phyloP scores from a whole-genome alignment of 2,888 invertebrate species.

The Epicampocera succincta region DNA sequence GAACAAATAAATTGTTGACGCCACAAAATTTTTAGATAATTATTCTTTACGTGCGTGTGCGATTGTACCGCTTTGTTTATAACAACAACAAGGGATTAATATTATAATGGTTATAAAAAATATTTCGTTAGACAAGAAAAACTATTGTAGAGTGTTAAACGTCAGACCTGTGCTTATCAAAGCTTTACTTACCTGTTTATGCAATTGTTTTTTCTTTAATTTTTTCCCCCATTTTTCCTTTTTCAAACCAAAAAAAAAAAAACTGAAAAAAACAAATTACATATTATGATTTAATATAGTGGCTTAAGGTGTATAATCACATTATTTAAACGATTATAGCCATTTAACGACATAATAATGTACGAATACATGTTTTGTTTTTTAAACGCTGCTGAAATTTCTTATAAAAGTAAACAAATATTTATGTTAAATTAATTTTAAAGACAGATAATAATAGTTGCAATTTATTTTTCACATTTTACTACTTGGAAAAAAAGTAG shows the following conservation, averaged over 20 bases:
- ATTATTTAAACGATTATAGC: constrained; percentile 62
- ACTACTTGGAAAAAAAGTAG: too few species aligned
- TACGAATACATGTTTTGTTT: constrained; percentile 11
- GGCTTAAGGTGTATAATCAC: constrained; percentile 61
- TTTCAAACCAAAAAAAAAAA: not conserved
- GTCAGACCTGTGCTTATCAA: too few species aligned
- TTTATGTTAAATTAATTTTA: constrained; percentile 36
- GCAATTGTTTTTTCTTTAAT: constrained; percentile 12
- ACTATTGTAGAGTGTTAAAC: too few species aligned
- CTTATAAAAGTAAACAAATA: constrained; percentile 27
- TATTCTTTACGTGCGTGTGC: too few species aligned
- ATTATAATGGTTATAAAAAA: not conserved
- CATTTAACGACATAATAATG: constrained; percentile 49
- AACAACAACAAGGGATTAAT: too few species aligned
- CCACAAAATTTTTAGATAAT: too few species aligned
- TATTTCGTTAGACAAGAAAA: too few species aligned
- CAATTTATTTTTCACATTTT: constrained; percentile 10
- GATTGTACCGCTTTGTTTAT: too few species aligned
- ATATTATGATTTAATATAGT: constrained; percentile 64
- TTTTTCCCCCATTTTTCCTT: constrained; percentile 10
- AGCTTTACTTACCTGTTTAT: not conserved
- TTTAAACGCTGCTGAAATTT: not conserved
- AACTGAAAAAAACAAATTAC: constrained; percentile 48
- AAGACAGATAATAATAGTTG: constrained; percentile 9
- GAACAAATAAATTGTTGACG: too few species aligned